Evolutionary conservation across 2,113 vertebrate species (phyloP).

Genomic region (Oxyruncus cristatus): DNA sequence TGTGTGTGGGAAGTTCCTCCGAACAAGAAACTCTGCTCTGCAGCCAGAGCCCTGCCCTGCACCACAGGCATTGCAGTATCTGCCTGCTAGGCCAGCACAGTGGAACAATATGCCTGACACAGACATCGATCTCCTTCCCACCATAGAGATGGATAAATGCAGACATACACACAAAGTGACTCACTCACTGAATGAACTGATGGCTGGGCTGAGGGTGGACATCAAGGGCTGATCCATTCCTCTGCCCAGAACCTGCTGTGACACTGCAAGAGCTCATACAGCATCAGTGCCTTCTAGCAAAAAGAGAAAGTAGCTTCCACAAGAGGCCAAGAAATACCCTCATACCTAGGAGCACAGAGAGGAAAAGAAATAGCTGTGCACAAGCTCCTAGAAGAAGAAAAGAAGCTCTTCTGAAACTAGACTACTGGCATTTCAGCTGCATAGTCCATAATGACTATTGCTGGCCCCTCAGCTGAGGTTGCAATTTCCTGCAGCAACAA

Average conservation of each 20-base stretch:
- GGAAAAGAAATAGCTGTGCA: background rate
- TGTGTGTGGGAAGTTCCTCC: background rate
- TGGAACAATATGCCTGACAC: background rate
- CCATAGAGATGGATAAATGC: background rate
- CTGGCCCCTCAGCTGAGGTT: background rate
- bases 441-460: background rate
- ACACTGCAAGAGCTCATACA: background rate
- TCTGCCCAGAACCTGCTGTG: background rate
- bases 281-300: background rate
- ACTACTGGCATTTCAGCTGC: background rate
- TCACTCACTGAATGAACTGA: background rate
- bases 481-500: background rate
- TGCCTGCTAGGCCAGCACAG: background rate
- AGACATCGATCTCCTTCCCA: background rate
- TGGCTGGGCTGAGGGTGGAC: background rate
- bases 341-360: background rate
- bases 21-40: background rate
- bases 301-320: background rate
- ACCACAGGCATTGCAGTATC: background rate
- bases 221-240: background rate
- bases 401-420: background rate
- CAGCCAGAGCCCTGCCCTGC: background rate
- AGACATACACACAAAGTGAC: background rate
- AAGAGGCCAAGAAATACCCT: background rate
- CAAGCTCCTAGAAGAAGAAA: background rate